Evolutionary conservation across 1,140 invertebrate species (phyloP).

Genomic region (Propsilocerus akamusi): DNA sequence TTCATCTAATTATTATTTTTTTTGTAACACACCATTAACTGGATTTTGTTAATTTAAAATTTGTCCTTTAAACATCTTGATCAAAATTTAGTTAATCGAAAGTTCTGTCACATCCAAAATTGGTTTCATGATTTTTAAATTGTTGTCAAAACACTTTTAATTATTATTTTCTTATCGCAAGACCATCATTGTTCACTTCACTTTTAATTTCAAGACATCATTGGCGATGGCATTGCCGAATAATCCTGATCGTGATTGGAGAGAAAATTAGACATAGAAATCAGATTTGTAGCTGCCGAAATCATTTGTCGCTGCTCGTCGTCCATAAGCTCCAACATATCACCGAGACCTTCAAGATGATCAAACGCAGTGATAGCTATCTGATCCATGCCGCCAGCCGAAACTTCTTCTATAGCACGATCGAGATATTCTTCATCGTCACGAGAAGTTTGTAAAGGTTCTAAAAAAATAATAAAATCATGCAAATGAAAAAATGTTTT

Average conservation of each 20-base stretch:
- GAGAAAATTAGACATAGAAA: neutral
- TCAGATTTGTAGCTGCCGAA: neutral
- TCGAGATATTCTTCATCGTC: slow-evolving; percentile 1
- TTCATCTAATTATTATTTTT: too few species aligned
- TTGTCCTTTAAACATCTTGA: too few species aligned
- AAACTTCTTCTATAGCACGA: slow-evolving; percentile 3
- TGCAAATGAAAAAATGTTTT: neutral
- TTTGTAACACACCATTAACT: too few species aligned
- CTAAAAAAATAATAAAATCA: neutral
- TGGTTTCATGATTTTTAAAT: too few species aligned
- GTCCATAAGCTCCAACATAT: neutral
- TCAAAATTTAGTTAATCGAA: too few species aligned
- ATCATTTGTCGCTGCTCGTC: neutral
- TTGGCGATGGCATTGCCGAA: neutral
- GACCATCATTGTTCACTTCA: neutral
- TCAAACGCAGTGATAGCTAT: neutral
- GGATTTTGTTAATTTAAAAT: too few species aligned
- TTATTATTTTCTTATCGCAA: too few species aligned
- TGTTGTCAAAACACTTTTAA: too few species aligned
- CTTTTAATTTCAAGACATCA: neutral
- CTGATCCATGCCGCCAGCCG: neutral
- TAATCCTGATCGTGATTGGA: neutral
- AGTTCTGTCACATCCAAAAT: too few species aligned
- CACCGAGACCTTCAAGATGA: neutral
- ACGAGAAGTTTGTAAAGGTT: neutral